These are phyloP conservation scores for Amphiura filiformis DNA, from an alignment of 35 echinoderm and acorn worm species.

Conservation along the genomic window DNA sequence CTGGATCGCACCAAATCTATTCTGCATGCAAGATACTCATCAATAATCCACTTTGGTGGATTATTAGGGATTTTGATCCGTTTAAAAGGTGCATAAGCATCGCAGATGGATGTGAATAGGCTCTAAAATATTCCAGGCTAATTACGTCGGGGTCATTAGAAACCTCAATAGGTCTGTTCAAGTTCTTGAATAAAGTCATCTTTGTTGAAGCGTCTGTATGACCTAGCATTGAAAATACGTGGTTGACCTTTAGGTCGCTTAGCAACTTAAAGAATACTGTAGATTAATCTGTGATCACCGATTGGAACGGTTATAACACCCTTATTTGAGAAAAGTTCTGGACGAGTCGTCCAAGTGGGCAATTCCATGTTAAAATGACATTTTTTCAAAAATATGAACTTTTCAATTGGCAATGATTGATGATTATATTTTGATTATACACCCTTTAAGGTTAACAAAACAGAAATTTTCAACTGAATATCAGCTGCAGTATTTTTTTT, in stretches of 20 bases:
- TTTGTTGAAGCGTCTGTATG: neutral
- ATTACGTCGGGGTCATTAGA: neutral
- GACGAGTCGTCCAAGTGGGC: neutral
- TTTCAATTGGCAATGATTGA: too few species aligned
- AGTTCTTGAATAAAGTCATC: neutral
- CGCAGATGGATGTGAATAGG: neutral
- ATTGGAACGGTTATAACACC: neutral
- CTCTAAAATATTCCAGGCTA: neutral
- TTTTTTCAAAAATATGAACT: too few species aligned
- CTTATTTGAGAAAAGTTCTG: neutral
- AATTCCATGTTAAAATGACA: too few species aligned
- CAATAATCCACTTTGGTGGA: neutral
- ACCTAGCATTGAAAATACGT: neutral
- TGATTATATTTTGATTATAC: too few species aligned
- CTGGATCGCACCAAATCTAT: neutral
- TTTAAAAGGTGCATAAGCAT: neutral
- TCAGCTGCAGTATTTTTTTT: too few species aligned
- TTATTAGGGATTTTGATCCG: neutral
- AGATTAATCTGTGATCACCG: neutral
- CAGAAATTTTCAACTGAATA: too few species aligned
- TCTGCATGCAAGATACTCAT: neutral
- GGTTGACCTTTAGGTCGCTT: neutral
- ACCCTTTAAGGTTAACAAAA: too few species aligned
- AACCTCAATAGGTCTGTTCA: neutral
- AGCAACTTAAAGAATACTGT: neutral